Base-by-base conservation (phyloP, 35 echinoderm and acorn worm species). In the Patiria miniata region DNA sequence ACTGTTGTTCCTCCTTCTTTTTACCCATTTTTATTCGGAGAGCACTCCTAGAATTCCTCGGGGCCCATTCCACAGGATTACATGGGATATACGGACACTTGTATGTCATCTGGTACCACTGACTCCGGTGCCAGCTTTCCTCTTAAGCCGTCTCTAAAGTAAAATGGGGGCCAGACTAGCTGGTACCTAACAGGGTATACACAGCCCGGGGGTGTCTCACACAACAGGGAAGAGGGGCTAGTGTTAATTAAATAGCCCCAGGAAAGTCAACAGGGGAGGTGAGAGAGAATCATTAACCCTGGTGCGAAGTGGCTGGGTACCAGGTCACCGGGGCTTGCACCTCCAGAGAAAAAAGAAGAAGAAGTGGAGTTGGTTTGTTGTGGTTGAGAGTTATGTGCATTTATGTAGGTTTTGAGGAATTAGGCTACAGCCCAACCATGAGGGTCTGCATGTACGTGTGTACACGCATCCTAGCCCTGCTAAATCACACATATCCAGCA, bases 231-330 rank as follows among this genome's bases (percentile, higher is more conserved):
- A 47, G 42, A 47, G 42, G 65, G 34, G 65, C 26, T 61, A 73
- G 65, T 73, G 26, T 73, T 73, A 73, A 73, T 73, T 73, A 73
- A 73, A 73, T 73, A 73, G 65, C 65, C 65, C 65, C 21, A 23
- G 65, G 65, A 26, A 73, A 73, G 26, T 73, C 65, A 73, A 73
- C 34, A 73, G 34, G 29, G 15, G 2, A 73, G 65, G 65, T 73
- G 65, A 22, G 65, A 73, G 4, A 4, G 26, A 26, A 73, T 73
- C 65, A 73, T 73, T 26, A 73, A 14, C 23, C 65, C 7, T 68
- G 8, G 65, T 26, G 65, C 29, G 34, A 6, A 36, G 3, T 36
- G 26, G 26, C 65, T 73, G 26, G 57, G 29, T 1, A 73, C 14
- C 26, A 34, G 65, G 65, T 73, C 65, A 73, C 26, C 29, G 1